Evolutionary conservation across 1,140 invertebrate species (phyloP).

Genomic region (Thrips palmi): DNA sequence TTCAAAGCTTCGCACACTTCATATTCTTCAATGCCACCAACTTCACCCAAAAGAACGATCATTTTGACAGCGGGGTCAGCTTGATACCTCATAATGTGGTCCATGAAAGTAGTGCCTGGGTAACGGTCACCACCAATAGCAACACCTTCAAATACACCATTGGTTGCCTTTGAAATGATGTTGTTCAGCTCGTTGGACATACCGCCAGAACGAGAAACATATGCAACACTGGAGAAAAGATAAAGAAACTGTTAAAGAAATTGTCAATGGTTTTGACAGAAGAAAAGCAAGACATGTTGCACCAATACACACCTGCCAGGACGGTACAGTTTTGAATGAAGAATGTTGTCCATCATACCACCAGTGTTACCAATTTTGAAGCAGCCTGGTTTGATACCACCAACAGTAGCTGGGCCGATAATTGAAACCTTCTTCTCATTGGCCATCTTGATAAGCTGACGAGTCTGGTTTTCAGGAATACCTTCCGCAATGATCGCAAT

Average conservation of each 20-base stretch:
- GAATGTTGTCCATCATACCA: slow-evolving; percentile 98
- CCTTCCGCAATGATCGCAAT: slow-evolving; percentile 99
- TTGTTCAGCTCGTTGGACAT: slow-evolving; percentile 99
- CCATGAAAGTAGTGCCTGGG: slow-evolving; percentile 96
- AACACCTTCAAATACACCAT: slow-evolving; percentile 95
- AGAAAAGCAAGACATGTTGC: not conserved
- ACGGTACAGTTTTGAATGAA: slow-evolving; percentile 91
- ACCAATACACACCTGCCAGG: slow-evolving; percentile 45
- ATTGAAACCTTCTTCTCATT: slow-evolving; percentile 66
- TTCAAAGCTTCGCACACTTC: slow-evolving; percentile 83
- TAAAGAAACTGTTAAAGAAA: slow-evolving; percentile 10
- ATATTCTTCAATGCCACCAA: slow-evolving; percentile 98
- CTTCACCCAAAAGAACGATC: slow-evolving; percentile 90
- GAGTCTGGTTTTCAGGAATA: slow-evolving; percentile 94
- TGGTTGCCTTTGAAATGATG: slow-evolving; percentile 89
- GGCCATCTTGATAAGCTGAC: slow-evolving; percentile 81
- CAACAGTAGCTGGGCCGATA: slow-evolving; percentile 94
- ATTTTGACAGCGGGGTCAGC: slow-evolving; percentile 62
- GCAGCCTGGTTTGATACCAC: slow-evolving; percentile 95
- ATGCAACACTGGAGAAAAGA: slow-evolving; percentile 62
- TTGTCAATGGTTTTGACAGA: slow-evolving; percentile 2
- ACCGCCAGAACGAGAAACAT: slow-evolving; percentile 94
- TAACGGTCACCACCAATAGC: slow-evolving; percentile 99
- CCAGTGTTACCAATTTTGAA: slow-evolving; percentile 99
- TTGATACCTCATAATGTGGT: slow-evolving; percentile 81